Base-by-base conservation (phyloP, 2,113 vertebrate genomes). In the Sceloporus tristichus region DNA sequence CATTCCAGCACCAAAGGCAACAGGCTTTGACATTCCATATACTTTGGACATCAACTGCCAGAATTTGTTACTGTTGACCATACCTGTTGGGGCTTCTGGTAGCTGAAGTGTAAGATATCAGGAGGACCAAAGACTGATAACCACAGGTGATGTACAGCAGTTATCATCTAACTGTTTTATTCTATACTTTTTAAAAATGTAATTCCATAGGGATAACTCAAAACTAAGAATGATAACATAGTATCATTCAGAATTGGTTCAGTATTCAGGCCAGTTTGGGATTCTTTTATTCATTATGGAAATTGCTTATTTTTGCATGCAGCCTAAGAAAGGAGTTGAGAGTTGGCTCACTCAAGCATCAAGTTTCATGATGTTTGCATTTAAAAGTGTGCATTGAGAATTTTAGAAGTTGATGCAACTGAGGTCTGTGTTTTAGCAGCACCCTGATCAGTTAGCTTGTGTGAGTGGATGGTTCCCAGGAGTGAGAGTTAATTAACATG, bases 401-500 rank as follows among this genome's bases (percentile, higher is more conserved):
- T 54, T 73, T 23, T 21, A 19, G 56, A 27, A 62, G 34, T 9
- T 85, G 42, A 62, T 85, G 25, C 18, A 65, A 27, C 38, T 85
- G 21, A 85, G 10, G 29, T 29, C 14, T 42, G 14, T 76, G 38
- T 14, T 21, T 48, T 21, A 77, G 66, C 25, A 42, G 40, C 19
- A n/a, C 29, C 14, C 29, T 48, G 40, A 74, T 40, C n/a, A 34
- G 34, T 78, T n/a, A 13, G 5, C 27, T 78, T 48, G 16, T 34
- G n/a, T 78, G 19, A 79, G 77, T 66, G 14, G 9, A 66, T 18
- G 84, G 59, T 85, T 76, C 73, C 8, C 25, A 85, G 1, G 34
- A 59, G n/a, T 85, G 65, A 86, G 54, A 79, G 38, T 85, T 19
- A 85, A 29, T 76, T 62, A 59, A 59, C 21, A 29, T 23, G 40